Evolutionary conservation across 1,140 invertebrate genomes (phyloP).

Genomic region (Atta texana): DNA sequence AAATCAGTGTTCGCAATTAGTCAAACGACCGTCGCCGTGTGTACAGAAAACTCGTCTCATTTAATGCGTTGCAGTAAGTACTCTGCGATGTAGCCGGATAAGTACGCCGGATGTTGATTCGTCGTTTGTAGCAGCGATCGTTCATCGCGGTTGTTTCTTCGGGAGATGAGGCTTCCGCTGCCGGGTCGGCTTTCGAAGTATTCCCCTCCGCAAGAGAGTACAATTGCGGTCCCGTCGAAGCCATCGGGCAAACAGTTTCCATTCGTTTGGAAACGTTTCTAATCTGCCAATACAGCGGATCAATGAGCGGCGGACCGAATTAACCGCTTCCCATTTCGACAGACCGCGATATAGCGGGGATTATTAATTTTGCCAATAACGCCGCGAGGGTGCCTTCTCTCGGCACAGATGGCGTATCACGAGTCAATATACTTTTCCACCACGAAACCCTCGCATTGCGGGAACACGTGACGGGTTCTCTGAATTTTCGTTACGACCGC

Average conservation of each 20-base stretch:
- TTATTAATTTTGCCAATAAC: conserved; percentile 85
- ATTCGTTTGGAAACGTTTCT: conserved; percentile 76
- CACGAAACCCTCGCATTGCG: conserved; percentile 61
- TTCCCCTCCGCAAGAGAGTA: conserved; percentile 10
- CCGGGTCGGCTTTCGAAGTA: not conserved
- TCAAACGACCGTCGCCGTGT: conserved; percentile 50
- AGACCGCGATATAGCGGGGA: conserved; percentile 68
- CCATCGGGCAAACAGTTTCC: conserved; percentile 74
- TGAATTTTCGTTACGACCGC: conserved; percentile 67
- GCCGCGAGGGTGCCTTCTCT: conserved; percentile 71
- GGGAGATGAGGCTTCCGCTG: conserved; percentile 10
- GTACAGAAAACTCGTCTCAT: conserved; percentile 64
- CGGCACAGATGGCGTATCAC: conserved; percentile 82
- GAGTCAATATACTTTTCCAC: conserved; percentile 83
- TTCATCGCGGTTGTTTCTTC: conserved; percentile 69
- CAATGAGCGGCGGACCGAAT: conserved; percentile 73
- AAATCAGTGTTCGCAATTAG: conserved; percentile 72
- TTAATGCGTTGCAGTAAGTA: conserved; percentile 66
- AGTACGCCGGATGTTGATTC: conserved; percentile 62
- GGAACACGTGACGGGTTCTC: conserved; percentile 69
- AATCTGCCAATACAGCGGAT: conserved; percentile 69
- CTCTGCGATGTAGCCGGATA: conserved; percentile 39
- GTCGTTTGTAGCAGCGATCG: conserved; percentile 43
- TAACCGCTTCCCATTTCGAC: conserved; percentile 79
- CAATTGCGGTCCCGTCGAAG: conserved; percentile 34